Conservation (phyloP, 1,140 invertebrate species). For the Zaprionus ornatus region DNA sequence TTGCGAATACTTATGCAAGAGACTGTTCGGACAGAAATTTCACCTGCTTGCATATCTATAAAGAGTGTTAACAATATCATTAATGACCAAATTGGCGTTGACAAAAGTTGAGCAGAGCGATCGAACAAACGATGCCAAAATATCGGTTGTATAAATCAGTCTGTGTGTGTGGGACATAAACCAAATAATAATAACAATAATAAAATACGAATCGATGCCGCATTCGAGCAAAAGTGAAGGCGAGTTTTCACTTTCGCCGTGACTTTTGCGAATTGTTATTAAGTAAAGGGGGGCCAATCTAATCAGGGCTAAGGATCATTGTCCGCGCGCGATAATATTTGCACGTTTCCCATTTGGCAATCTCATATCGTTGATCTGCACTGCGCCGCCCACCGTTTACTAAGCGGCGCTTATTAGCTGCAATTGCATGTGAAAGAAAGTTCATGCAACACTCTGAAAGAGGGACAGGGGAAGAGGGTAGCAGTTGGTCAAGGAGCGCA, state of each 20-base stretch:
- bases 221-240: constrained; percentile 40
- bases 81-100: constrained; percentile 22
- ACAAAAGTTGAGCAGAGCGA: constrained; percentile 23
- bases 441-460: constrained; percentile 38
- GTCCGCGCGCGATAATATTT: constrained; percentile 24
- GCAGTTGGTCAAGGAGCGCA: constrained; percentile 36
- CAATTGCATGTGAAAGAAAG: constrained; percentile 76
- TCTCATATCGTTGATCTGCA: constrained; percentile 32
- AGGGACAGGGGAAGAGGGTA: background rate
- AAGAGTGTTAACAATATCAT: constrained; percentile 35
- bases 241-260: constrained; percentile 44
- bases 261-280: constrained; percentile 33
- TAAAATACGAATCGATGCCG: constrained; percentile 4
- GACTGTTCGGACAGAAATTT: constrained; percentile 25
- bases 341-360: constrained; percentile 41
- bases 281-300: constrained; percentile 15
- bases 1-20: constrained; percentile 34
- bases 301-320: constrained; percentile 35
- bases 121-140: constrained; percentile 11
- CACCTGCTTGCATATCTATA: constrained; percentile 14
- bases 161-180: background rate
- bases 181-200: constrained; percentile 18
- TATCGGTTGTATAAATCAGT: constrained; percentile 12
- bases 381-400: constrained; percentile 49
- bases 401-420: constrained; percentile 60